Base-by-base conservation (phyloP, 2,888 invertebrate genomes). In the Lottia scabra region DNA sequence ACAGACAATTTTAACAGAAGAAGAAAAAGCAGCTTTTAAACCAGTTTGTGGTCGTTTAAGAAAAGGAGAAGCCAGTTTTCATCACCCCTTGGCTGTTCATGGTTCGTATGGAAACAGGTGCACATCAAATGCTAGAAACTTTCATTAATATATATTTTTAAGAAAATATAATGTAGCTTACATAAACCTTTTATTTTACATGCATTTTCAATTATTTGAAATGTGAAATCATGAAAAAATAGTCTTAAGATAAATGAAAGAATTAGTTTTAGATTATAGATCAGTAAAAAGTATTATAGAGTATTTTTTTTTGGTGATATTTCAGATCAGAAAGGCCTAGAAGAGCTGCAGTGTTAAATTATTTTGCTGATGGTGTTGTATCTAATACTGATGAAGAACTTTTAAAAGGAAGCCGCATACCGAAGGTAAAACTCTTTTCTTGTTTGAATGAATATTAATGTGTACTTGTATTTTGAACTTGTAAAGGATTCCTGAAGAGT, bases 91-190 rank as follows among this genome's bases (percentile, higher is more conserved):
- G 27, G 75, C 83, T 63, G 87, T 87, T 4, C 87, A 87, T 78
- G 87, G 87, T 44, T 87, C 87, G 45, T 87, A 85, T 80, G 81
- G 82, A n/a, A 87, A 87, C 83, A 85, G 78, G 85, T 85, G 67
- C 30, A 30, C 5, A 30, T 30, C 5, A 5, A 30, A 30, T 30
- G 5, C 30, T 4, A 30, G 5, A 30, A 30, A 5, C 5, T 30
- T 30, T 30, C 30, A 30, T 2, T 30, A 30, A 30, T 30, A 30
- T 30, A 30, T 30, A 4, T 5, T 30, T 30, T 2, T 30, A 4
- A 30, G 30, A 30, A 30, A 30, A 30, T 4, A 30, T n/a, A n/a
- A n/a, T n/a, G 13, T 5, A 23, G 8, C 0, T 19, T 27, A 1
- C 15, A 5, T 63, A 15, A 19, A 15, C 27, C 8, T n/a, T n/a